These are phyloP conservation scores for Helleia helle DNA, from an alignment of 2,888 invertebrate species.

Conservation along the genomic window DNA sequence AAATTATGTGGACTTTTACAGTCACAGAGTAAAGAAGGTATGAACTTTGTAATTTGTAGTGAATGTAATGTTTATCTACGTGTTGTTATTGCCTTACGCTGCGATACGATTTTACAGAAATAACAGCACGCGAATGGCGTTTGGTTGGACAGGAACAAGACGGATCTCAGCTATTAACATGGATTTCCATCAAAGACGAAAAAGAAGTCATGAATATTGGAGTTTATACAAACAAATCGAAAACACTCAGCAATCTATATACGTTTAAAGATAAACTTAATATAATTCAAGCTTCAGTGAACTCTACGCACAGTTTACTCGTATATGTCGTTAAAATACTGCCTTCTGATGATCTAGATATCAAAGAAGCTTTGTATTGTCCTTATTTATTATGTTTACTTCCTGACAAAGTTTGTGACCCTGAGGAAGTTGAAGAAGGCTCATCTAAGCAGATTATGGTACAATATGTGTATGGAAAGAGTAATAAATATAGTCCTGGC, in stretches of 20 bases:
- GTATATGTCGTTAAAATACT: slow-evolving; percentile 79
- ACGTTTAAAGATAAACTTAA: slow-evolving; percentile 77
- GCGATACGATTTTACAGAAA: slow-evolving; percentile 52
- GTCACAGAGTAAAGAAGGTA: slow-evolving; percentile 63
- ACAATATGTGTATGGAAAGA: slow-evolving; percentile 82
- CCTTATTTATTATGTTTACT: slow-evolving; percentile 77
- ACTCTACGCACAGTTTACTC: slow-evolving; percentile 77
- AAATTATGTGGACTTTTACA: slow-evolving; percentile 73
- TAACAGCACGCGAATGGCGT: slow-evolving; percentile 83
- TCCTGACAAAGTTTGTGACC: slow-evolving; percentile 43
- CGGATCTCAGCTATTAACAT: slow-evolving; percentile 81
- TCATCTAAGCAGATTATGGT: slow-evolving; percentile 83
- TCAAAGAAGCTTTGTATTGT: slow-evolving; percentile 69
- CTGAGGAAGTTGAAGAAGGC: slow-evolving; percentile 61
- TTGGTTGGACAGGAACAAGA: slow-evolving; percentile 87
- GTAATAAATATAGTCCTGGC: slow-evolving; percentile 63
- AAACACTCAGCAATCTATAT: slow-evolving; percentile 75
- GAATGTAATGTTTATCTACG: not conserved
- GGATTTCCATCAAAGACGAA: slow-evolving; percentile 60
- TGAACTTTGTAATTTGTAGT: slow-evolving; percentile 11
- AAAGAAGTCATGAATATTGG: slow-evolving; percentile 68
- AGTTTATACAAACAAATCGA: slow-evolving; percentile 74
- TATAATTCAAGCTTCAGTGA: slow-evolving; percentile 86
- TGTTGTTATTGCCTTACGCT: too few relatives aligned
- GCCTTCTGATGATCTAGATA: slow-evolving; percentile 34